Base-by-base conservation (phyloP, 1,140 invertebrate species). In the Harpegnathos saltator region DNA sequence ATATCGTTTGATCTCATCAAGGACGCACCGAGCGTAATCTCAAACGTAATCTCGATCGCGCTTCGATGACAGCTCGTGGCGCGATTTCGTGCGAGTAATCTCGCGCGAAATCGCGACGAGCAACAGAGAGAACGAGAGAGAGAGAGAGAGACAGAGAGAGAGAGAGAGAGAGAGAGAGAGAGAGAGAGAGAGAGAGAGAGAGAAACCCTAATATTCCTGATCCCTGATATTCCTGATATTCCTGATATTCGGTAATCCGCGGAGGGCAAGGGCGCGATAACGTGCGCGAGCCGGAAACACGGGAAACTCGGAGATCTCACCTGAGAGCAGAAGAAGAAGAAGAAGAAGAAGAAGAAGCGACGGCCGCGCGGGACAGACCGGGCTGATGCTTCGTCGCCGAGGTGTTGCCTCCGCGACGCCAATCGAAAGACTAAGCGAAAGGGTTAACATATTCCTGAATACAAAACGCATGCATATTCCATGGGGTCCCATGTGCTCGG, bases 391-490 rank as follows among this genome's bases (percentile, higher is more conserved):
- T 52, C 63, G 56, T 33, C 71, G 52, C 22, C 56, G 92, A 94
- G 94, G 91, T 94, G 93, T 94, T 94, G 91, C 91, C 89, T 88
- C 91, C 75, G 85, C 91, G 89, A 89, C 91, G 93, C 91, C 93
- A 92, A 93, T 94, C 90, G 90, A 89, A 93, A 93, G 93, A 94
- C 94, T 94, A 94, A 94, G 85, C 92, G 75, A 92, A 94, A 93
- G 93, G 94, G 93, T 94, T 94, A 94, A 93, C 91, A 92, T 94
- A 94, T 94, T 94, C 91, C 82, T 89, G 91, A 93, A 91, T 93
- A 93, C 88, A 91, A 93, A 93, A 93, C 90, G 73, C 89, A 93
- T 93, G 92, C 91, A 92, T 91, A 92, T 92, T 91, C 83, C 66
- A 89, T 87, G 85, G 85, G 86, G 90, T 90, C 89, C 89, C 90